Percentiles rank a stretch among this genome's conserved stretches.
Conservation (phyloP, 2,113 vertebrate species). For the Pelvicachromis taeniatus region DNA sequence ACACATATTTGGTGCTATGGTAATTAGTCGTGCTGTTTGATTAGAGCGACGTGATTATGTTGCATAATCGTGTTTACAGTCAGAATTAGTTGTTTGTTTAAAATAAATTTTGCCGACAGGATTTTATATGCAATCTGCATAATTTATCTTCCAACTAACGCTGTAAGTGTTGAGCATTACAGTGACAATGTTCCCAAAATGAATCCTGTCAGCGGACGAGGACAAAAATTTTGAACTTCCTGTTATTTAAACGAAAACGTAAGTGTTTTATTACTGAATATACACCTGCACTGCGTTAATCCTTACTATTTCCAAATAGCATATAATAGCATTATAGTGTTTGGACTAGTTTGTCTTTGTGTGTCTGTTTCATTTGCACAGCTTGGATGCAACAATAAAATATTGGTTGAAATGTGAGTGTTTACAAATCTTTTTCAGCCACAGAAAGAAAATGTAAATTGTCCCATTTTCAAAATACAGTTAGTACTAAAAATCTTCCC, state of each 20-base stretch:
- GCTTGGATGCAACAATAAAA: neutral
- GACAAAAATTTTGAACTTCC: neutral
- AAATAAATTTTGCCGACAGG: slow-evolving; percentile 64
- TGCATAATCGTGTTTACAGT: slow-evolving; percentile 72
- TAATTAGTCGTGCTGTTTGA: slow-evolving; percentile 67
- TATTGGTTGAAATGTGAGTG: neutral
- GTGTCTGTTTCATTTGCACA: neutral
- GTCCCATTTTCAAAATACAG: neutral
- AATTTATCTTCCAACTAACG: slow-evolving; percentile 53
- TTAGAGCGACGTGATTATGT: slow-evolving; percentile 62
- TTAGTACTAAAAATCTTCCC: neutral
- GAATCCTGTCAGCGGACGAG: neutral
- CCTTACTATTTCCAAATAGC: neutral
- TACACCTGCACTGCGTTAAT: neutral
- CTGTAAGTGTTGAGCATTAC: slow-evolving; percentile 18
- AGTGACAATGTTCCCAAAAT: neutral
- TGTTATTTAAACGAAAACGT: slow-evolving; percentile 10
- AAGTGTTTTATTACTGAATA: neutral
- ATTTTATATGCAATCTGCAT: slow-evolving; percentile 65
- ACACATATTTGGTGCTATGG: slow-evolving; percentile 60
- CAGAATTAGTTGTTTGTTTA: slow-evolving; percentile 71
- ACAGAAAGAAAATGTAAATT: neutral
- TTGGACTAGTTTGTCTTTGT: neutral
- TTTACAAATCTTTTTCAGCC: neutral
- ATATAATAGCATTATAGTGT: neutral